These are phyloP conservation scores for Cheiracanthium punctorium DNA, from an alignment of 2,888 invertebrate species.

Conservation along the genomic window DNA sequence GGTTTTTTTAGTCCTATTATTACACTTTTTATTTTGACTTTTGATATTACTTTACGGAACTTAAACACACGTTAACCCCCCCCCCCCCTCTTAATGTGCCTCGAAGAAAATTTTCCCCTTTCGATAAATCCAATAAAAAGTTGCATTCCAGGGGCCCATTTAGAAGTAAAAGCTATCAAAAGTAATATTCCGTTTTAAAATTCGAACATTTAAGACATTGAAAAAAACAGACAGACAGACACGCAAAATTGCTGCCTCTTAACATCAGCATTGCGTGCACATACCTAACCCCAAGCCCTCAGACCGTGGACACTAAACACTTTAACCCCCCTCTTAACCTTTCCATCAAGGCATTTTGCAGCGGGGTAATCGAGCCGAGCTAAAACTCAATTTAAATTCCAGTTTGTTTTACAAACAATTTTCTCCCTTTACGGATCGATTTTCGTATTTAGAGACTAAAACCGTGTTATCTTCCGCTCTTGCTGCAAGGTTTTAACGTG, in stretches of 20 bases:
- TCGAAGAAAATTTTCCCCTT: background rate
- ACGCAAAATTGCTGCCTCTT: conserved; percentile 24
- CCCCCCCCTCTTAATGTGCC: background rate
- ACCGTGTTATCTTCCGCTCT: conserved; percentile 55
- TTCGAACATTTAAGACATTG: background rate
- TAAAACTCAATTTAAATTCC: conserved; percentile 70
- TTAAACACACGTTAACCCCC: background rate
- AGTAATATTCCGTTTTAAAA: background rate
- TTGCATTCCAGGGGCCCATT: background rate
- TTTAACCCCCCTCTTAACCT: conserved; percentile 52
- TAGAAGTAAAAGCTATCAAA: background rate
- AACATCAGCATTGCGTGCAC: conserved; percentile 59
- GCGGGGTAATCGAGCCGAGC: conserved; percentile 57
- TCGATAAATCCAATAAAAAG: conserved; percentile 3
- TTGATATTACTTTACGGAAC: background rate
- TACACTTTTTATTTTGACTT: background rate
- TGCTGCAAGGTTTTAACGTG: conserved; percentile 46
- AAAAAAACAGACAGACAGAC: background rate
- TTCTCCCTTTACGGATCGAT: conserved; percentile 61
- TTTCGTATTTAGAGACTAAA: conserved; percentile 49
- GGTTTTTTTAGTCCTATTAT: background rate
- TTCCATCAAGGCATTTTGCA: conserved; percentile 27
- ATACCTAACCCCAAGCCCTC: background rate
- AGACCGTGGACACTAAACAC: conserved; percentile 45
- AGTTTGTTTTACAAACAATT: conserved; percentile 69